Evolutionary conservation across 2,113 vertebrate genomes (phyloP).

Genomic region (Axis porcinus): DNA sequence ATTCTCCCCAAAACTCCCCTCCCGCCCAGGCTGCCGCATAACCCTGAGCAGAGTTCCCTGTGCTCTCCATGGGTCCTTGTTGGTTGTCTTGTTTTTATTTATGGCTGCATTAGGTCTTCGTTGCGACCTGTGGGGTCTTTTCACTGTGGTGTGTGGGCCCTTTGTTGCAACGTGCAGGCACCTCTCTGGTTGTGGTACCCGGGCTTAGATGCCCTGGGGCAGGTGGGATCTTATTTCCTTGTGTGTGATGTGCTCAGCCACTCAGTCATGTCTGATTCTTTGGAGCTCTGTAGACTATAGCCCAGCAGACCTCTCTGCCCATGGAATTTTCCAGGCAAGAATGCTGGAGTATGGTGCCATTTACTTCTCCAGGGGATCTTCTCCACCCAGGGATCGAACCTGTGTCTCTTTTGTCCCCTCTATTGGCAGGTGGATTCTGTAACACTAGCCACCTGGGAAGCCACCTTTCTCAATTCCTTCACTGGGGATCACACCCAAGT

Average conservation of each 20-base stretch:
- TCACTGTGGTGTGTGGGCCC: background rate
- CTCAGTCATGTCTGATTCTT: background rate
- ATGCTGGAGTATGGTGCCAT: background rate
- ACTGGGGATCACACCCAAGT: background rate
- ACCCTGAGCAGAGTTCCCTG: background rate
- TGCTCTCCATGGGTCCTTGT: background rate
- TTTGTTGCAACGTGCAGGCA: fast-evolving
- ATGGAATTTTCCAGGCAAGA: background rate
- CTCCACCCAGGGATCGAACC: background rate
- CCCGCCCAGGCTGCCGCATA: background rate
- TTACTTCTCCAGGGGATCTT: background rate
- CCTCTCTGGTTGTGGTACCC: background rate
- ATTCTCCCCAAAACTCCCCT: background rate
- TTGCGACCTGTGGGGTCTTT: background rate
- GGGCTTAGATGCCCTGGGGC: background rate
- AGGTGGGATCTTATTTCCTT: background rate
- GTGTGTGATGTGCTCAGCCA: background rate
- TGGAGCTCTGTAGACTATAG: background rate
- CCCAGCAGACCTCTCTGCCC: background rate
- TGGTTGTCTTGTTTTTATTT: background rate
- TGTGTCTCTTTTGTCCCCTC: background rate
- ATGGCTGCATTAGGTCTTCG: background rate
- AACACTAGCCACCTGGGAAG: background rate
- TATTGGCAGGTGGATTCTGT: background rate
- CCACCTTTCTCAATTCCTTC: background rate